Conservation (phyloP, 1,140 invertebrate genomes). For the Rhopalosiphum padi region DNA sequence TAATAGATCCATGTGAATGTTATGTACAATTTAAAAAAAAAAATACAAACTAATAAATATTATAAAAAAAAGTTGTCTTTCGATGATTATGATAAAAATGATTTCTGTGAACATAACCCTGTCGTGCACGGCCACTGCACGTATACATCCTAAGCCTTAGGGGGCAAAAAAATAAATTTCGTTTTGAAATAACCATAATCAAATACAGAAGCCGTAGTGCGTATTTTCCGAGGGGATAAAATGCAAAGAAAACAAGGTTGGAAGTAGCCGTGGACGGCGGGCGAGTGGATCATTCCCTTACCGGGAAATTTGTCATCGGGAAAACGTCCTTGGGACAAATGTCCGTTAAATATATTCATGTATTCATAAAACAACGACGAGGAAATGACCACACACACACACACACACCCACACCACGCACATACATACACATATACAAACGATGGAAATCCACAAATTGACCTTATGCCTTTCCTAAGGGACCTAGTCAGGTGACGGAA, state of each 20-base stretch:
- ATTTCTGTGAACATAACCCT: not conserved
- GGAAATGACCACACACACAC: constrained; percentile 39
- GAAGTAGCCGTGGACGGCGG: not conserved
- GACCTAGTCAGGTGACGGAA: constrained; percentile 36
- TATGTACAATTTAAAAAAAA: not conserved
- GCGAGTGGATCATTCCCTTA: not conserved
- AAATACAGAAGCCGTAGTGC: constrained; percentile 39
- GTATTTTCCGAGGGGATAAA: constrained; percentile 34
- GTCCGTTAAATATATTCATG: constrained; percentile 53
- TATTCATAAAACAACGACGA: constrained; percentile 46
- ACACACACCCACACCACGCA: not conserved
- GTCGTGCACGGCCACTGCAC: not conserved
- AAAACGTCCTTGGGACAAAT: constrained; percentile 50
- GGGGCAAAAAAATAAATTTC: constrained; percentile 43
- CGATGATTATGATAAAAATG: constrained; percentile 30
- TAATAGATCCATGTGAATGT: not conserved
- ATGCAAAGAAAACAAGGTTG: constrained; percentile 18
- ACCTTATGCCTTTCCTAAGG: constrained; percentile 54
- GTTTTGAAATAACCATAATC: constrained; percentile 41
- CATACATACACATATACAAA: not conserved
- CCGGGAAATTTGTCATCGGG: constrained; percentile 37
- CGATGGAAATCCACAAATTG: constrained; percentile 53
- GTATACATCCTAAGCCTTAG: constrained; percentile 21
- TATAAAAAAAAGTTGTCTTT: not conserved
- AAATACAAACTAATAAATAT: not conserved